Base-by-base conservation (phyloP, 2,888 invertebrate genomes). In the Drosophila robusta region DNA sequence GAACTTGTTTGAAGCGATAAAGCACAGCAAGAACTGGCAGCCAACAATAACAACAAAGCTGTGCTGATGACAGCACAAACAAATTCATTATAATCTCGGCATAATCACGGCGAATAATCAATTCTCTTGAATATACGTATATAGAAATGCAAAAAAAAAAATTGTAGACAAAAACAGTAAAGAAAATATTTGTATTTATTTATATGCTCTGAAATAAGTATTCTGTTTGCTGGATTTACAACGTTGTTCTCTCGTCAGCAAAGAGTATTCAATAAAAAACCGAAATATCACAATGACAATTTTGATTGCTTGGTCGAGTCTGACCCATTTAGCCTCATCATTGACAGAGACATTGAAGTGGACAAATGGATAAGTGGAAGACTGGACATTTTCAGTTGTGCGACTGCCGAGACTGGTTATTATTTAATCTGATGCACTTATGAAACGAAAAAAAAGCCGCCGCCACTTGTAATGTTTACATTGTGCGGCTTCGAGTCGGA, bases 281-380 rank as follows among this genome's bases (percentile, higher is more conserved):
- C 18, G 14, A 54, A 38, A 36, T 52, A 50, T 29, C 29, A 60
- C 4, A 34, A 9, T 18, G 8, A 46, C 18, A 64, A 66, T 44
- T 54, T 74, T 69, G 55, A 70, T 62, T 67, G 63, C 57, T 46
- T 44, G 16, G 46, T 61, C 45, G 57, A 62, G 70, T 51, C 74
- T 79, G 80, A 69, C 73, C 75, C 75, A 80, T 64, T 75, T 71
- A 46, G 39, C 38, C 18, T 18, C 18, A 52, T 64, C 64, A 75
- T 66, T 70, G 73, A 69, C 78, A 78, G 51, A 66, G 69, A 78
- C 66, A 70, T 76, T 79, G 64, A 76, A 70, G 58, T 44, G 78
- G 41, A 39, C 11, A 41, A 38, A n/a, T 57, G 45, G 32, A 70
- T 69, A 73, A 47, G 26, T 61, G 60, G 56, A 50, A 54, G 45